Conservation (phyloP, 92 coral and sea anemone species). For the Pocillopora meandrina region DNA sequence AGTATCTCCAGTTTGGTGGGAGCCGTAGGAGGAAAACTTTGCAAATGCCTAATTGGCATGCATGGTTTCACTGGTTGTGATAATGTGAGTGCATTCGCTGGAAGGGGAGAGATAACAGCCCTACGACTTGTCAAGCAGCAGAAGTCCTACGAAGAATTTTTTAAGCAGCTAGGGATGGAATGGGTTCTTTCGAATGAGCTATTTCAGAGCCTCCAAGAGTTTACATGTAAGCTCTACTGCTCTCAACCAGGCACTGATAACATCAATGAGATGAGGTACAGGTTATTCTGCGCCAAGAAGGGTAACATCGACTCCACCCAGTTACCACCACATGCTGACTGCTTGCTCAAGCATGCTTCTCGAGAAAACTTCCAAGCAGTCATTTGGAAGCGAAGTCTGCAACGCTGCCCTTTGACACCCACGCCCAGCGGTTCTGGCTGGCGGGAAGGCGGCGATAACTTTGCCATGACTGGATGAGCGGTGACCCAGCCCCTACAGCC, state of each 20-base stretch:
- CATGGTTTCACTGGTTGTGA: constrained; percentile 74
- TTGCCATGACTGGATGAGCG: constrained; percentile 59
- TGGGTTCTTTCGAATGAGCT: constrained; percentile 50
- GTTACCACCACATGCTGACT: constrained; percentile 22
- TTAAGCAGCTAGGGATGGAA: constrained; percentile 32
- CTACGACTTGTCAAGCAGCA: constrained; percentile 31
- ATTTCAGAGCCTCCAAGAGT: constrained; percentile 34
- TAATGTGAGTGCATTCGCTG: constrained; percentile 71
- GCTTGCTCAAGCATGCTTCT: constrained; percentile 16
- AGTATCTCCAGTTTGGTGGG: constrained; percentile 49
- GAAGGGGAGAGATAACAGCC: constrained; percentile 47
- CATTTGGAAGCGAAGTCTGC: constrained; percentile 49
- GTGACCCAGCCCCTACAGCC: constrained; percentile 52
- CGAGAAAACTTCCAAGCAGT: constrained; percentile 58
- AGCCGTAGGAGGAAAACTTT: constrained; percentile 48
- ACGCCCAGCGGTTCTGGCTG: constrained; percentile 51
- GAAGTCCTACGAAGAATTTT: constrained; percentile 32
- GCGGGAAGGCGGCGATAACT: constrained; percentile 28
- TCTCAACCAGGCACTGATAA: constrained; percentile 30
- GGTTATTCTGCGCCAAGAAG: constrained; percentile 33
- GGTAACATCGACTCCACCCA: constrained; percentile 30
- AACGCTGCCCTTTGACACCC: constrained; percentile 38
- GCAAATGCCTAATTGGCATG: constrained; percentile 63
- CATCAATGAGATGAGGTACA: constrained; percentile 18
- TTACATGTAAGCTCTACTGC: constrained; percentile 40